These are phyloP conservation scores for Aviceda subcristata DNA, from an alignment of 2,113 vertebrate genomes.

Conservation along the genomic window DNA sequence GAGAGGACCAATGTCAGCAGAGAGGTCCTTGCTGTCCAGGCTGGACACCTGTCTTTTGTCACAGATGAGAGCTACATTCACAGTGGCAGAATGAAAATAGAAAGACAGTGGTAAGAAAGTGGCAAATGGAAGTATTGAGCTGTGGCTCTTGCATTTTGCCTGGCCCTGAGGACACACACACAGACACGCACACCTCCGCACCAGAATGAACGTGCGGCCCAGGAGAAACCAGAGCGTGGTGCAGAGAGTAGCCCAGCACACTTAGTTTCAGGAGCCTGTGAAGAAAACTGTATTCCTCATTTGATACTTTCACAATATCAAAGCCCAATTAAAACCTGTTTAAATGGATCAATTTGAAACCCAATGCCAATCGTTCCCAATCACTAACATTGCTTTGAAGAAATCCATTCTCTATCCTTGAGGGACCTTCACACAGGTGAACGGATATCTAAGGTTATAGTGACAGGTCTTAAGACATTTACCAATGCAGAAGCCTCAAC, in stretches of 20 bases:
- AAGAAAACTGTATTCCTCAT: background rate
- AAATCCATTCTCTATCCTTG: background rate
- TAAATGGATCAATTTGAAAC: background rate
- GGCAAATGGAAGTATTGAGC: background rate
- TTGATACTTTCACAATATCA: background rate
- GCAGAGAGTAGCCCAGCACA: background rate
- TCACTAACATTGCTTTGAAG: background rate
- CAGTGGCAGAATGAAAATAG: background rate
- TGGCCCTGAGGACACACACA: background rate
- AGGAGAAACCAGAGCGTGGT: background rate
- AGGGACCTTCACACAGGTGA: background rate
- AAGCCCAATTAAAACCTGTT: background rate
- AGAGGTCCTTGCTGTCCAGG: background rate
- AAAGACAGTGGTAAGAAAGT: background rate
- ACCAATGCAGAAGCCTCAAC: background rate
- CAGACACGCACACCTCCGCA: accelerated
- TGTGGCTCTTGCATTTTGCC: background rate
- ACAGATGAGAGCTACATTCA: background rate
- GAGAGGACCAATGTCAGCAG: background rate
- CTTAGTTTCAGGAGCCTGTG: background rate
- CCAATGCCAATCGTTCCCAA: accelerated
- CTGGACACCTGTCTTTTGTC: background rate
- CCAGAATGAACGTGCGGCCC: accelerated
- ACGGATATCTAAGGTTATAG: background rate
- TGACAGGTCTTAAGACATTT: background rate